phyloP scores from a whole-genome alignment of 2,113 vertebrate species.

The Hymenochirus boettgeri region DNA sequence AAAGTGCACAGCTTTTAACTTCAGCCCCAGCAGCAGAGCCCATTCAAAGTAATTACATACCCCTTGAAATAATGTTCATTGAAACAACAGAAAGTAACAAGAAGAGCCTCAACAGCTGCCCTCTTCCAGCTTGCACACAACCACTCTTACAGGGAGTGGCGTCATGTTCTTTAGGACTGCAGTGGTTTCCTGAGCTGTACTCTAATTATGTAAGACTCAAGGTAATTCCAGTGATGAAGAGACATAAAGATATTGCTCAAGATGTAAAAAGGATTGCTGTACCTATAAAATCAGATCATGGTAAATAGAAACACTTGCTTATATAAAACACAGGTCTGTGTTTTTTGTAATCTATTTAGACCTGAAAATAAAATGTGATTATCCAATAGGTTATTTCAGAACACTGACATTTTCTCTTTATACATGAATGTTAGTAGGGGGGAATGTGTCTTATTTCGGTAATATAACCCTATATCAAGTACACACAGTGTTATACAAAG shows the following conservation, averaged over 20 bases:
- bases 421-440: too few species aligned
- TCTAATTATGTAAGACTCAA: slow-evolving; percentile 47
- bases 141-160: not conserved
- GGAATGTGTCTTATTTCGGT: too few species aligned
- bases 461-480: too few species aligned
- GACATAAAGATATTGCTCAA: not conserved
- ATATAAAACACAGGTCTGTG: too few species aligned
- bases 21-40: not conserved
- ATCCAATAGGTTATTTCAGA: too few species aligned
- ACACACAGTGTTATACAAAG: too few species aligned
- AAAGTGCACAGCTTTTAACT: not conserved
- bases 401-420: too few species aligned
- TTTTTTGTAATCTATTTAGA: too few species aligned
- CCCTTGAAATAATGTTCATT: not conserved
- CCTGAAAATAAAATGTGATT: too few species aligned
- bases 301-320: slow-evolving; percentile 44
- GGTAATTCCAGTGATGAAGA: slow-evolving; percentile 46
- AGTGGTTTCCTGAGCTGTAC: slow-evolving; percentile 67
- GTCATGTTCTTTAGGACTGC: slow-evolving; percentile 44
- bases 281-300: slow-evolving; percentile 26
- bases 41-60: not conserved
- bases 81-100: not conserved
- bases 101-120: not conserved
- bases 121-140: not conserved
- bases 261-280: fast-evolving